A percentile compares a stretch with the other conserved stretches of the same genome.
Evolutionary conservation across 2,888 invertebrate genomes (phyloP).

Genomic region (Macropis europaea): DNA sequence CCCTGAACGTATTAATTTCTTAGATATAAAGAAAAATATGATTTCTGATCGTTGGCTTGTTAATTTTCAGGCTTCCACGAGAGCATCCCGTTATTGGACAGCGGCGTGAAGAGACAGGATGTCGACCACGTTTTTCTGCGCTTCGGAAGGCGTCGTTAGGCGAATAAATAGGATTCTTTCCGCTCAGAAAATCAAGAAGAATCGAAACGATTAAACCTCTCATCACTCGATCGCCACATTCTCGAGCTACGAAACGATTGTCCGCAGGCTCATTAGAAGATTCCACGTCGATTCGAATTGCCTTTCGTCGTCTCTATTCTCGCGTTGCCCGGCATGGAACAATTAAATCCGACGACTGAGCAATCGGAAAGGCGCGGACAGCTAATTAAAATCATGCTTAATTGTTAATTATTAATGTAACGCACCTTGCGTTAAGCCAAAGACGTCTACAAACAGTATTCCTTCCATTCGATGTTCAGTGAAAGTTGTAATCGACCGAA

Average conservation of each 20-base stretch:
- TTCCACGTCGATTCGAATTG: neutral
- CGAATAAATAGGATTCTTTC: neutral
- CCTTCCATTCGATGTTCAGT: no score
- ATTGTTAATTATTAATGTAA: neutral
- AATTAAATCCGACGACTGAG: neutral
- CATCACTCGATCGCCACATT: constrained; percentile 19
- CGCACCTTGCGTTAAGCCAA: neutral
- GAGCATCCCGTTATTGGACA: constrained; percentile 81
- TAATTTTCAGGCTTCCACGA: constrained; percentile 75
- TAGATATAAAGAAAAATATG: no score
- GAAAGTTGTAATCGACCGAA: no score
- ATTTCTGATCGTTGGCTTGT: no score
- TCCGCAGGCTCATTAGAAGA: neutral
- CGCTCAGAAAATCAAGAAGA: constrained; percentile 9
- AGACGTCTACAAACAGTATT: no score
- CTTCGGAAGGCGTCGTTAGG: constrained; percentile 90
- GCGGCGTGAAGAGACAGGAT: constrained; percentile 91
- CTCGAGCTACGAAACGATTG: constrained; percentile 1
- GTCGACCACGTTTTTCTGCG: constrained; percentile 94
- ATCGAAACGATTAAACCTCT: constrained; percentile 26
- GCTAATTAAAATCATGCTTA: neutral
- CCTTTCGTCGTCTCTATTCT: neutral
- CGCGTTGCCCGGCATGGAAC: neutral
- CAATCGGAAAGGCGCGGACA: neutral
- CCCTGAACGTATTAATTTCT: no score